These are phyloP conservation scores for Paramacrobiotus metropolitanus DNA, from an alignment of 1,140 invertebrate genomes.

Conservation along the genomic window DNA sequence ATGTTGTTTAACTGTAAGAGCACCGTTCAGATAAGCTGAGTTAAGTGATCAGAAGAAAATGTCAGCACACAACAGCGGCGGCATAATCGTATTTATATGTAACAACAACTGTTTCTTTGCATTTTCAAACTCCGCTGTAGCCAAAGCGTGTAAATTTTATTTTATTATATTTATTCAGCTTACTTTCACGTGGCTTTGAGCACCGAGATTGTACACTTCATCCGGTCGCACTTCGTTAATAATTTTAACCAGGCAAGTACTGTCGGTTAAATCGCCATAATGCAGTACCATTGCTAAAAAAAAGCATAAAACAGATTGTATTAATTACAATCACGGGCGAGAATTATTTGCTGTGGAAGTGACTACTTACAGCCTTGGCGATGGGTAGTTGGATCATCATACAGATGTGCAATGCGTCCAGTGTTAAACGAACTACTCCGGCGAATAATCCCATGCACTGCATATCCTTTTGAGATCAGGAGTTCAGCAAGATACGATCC, in stretches of 20 bases:
- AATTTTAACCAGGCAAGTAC: slow-evolving; percentile 83
- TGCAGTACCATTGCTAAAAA: slow-evolving; percentile 60
- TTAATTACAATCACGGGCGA: not conserved
- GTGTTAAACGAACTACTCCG: slow-evolving; percentile 92
- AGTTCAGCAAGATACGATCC: slow-evolving; percentile 96
- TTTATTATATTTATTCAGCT: no score
- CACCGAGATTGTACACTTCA: slow-evolving; percentile 97
- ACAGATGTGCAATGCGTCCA: slow-evolving; percentile 76
- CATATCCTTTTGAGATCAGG: slow-evolving; percentile 55
- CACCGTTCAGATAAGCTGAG: no score
- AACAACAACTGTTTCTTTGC: no score
- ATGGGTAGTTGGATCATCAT: slow-evolving; percentile 62
- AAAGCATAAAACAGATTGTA: slow-evolving; percentile 8
- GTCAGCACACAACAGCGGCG: no score
- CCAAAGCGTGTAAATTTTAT: no score
- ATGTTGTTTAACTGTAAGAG: no score
- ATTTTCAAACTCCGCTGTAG: no score
- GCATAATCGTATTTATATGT: no score
- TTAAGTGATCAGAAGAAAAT: no score
- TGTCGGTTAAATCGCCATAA: slow-evolving; percentile 97
- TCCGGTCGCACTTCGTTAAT: slow-evolving; percentile 60
- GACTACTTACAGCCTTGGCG: slow-evolving; percentile 26
- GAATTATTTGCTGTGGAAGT: not conserved
- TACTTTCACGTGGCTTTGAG: slow-evolving; percentile 97
- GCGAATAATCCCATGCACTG: slow-evolving; percentile 82